Evolutionary conservation across 2,797 vertebrate species (phyloP), one percentile per base, ranked within the genome.

Genomic region (Falco naumanni): DNA sequence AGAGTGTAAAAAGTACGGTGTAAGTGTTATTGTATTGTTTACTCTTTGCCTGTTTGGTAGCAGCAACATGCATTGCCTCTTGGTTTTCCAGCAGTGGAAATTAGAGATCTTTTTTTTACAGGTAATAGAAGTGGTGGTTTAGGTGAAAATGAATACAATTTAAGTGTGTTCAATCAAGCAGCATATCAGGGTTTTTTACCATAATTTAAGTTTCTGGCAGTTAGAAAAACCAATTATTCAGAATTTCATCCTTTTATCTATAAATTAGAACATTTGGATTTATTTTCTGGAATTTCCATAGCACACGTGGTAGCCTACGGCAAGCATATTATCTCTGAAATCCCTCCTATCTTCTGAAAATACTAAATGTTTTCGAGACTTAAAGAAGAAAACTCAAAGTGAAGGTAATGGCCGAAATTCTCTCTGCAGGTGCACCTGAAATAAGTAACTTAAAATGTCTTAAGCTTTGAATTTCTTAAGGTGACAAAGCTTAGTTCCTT

Each of bases 61-160:
- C 48, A 82, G 89, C 41, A 54, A 69, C 54, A 69, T 79, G 76
- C 86, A 82, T 84, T 85, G 96, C 68, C 78, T 90, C 85, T 94
- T 94, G 77, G 94, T 95, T 95, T 96, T 95, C 89, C 84, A 89
- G 83, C 88, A 66, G 83, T 81, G 93, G 97, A 97, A 97, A 97
- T 96, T 80, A 96, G 87, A 96, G 90, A 88, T 92, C 76, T 83
- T 96, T 97, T 98, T 95, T 84, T 96, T 94, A 71, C 65, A 93
- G 94, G 83, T 97, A 85, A 97, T 97, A 97, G 97, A 97, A 97
- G 97, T 95, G 95, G 61, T 57, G 65, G 26, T 68, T 97, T 97
- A 94, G 39, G 63, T 81, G 34, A 84, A 95, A 95, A 71, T 47
- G 22, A 96, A 89, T 90, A 71, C 25, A 68, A 78, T 94, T 96